A percentile compares a stretch with the other conserved stretches of the same genome.
phyloP scores from a whole-genome alignment of 2,113 vertebrate genomes.

The Osmerus eperlanus region DNA sequence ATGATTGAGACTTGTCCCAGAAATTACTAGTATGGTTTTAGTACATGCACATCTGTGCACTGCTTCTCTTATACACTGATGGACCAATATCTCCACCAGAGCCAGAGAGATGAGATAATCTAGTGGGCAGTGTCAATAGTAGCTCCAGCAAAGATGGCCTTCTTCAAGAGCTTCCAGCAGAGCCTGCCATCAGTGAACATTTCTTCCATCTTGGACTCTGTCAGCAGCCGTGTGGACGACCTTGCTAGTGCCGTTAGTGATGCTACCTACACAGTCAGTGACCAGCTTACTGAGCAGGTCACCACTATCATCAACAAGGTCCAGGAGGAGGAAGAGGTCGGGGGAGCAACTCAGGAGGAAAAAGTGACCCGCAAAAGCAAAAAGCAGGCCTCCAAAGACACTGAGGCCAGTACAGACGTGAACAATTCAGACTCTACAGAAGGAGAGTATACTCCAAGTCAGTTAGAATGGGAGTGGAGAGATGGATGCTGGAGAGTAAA shows the following conservation, averaged over 20 bases:
- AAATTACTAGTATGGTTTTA: background rate
- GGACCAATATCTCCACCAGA: conserved; percentile 49
- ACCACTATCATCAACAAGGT: conserved; percentile 82
- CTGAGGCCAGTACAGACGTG: conserved; percentile 17
- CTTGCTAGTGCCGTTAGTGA: conserved; percentile 82
- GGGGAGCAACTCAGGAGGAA: conserved; percentile 28
- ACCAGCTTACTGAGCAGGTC: conserved; percentile 89
- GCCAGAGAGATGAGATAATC: conserved; percentile 56
- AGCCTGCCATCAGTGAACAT: conserved; percentile 86
- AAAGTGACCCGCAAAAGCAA: conserved; percentile 39
- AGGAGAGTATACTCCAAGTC: conserved; percentile 25
- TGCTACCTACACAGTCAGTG: conserved; percentile 80
- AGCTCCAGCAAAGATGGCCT: conserved; percentile 75
- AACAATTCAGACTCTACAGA: conserved; percentile 3
- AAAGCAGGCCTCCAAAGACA: conserved; percentile 41
- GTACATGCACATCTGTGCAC: background rate
- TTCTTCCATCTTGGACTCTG: conserved; percentile 81
- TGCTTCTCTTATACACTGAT: conserved; percentile 30
- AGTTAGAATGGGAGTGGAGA: conserved; percentile 66
- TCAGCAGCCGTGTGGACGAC: conserved; percentile 87
- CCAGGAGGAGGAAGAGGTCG: conserved; percentile 68
- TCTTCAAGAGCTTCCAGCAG: conserved; percentile 89
- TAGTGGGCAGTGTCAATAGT: conserved; percentile 30
- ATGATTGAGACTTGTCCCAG: too few relatives aligned
- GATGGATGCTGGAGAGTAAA: conserved; percentile 65